phyloP scores from a whole-genome alignment of 2,797 vertebrate genomes.

The Rhabdomys pumilio region DNA sequence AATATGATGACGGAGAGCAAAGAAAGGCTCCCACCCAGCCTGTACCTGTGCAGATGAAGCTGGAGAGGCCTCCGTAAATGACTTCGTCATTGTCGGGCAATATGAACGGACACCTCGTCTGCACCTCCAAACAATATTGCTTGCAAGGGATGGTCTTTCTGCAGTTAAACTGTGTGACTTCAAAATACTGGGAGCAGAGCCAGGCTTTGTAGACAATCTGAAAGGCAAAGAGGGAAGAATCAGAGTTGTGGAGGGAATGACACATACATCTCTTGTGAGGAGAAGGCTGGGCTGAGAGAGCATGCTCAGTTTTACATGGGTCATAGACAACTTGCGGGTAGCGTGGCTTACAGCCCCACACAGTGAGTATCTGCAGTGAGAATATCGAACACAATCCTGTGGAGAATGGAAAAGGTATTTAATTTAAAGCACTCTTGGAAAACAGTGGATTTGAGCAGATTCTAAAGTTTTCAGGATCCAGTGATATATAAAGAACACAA shows the following conservation, averaged over 20 bases:
- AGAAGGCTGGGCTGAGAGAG: conserved; percentile 67
- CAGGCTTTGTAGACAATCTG: conserved; percentile 99
- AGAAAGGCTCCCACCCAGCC: conserved; percentile 39
- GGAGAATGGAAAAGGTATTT: background rate
- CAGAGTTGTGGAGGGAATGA: conserved; percentile 82
- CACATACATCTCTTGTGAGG: conserved; percentile 89
- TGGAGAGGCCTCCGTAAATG: conserved; percentile 99
- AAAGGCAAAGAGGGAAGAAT: conserved; percentile 81
- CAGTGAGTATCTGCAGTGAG: background rate
- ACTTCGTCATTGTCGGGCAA: conserved; percentile 99
- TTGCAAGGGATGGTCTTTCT: conserved; percentile 98
- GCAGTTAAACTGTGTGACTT: conserved; percentile 99
- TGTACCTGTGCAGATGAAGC: conserved; percentile 99
- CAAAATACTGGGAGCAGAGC: conserved; percentile 99
- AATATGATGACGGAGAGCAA: rapidly evolving
- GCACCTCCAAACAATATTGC: conserved; percentile 99
- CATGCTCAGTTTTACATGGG: conserved; percentile 56
- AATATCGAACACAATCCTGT: background rate
- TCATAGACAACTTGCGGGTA: conserved; percentile 22
- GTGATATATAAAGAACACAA: rapidly evolving
- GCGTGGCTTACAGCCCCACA: background rate
- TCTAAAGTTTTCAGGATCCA: background rate
- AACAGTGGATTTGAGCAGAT: background rate
- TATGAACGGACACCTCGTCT: conserved; percentile 99
- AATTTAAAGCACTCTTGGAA: background rate